Conservation (phyloP, 2,888 invertebrate genomes). For the Meteorus colon region DNA sequence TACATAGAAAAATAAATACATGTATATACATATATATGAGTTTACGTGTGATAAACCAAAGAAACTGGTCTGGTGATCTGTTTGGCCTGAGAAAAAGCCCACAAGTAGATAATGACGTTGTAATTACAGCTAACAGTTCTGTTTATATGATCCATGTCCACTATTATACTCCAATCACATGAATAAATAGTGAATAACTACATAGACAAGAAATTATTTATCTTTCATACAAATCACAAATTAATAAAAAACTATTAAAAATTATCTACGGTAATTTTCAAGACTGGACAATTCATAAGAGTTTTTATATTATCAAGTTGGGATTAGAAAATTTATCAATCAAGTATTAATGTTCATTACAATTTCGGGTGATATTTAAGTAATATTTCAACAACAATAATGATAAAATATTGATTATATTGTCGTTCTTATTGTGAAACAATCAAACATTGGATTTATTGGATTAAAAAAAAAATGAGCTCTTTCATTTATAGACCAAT, state of each 20-base stretch:
- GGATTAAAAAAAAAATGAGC: no score
- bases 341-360: no score
- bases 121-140: slow-evolving; percentile 58
- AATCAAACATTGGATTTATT: no score
- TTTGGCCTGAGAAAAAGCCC: slow-evolving; percentile 21
- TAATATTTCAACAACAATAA: no score
- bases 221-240: not conserved
- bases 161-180: slow-evolving; percentile 57
- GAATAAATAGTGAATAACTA: not conserved
- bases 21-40: not conserved
- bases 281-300: not conserved
- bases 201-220: not conserved
- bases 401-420: no score
- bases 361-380: no score
- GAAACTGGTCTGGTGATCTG: slow-evolving; percentile 23
- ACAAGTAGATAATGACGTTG: slow-evolving; percentile 54
- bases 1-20: not conserved
- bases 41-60: not conserved
- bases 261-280: not conserved
- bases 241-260: not conserved
- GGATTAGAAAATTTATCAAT: no score
- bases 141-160: slow-evolving; percentile 56
- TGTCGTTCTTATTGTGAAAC: no score
- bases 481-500: no score
- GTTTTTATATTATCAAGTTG: not conserved